A percentile compares a stretch with the other conserved stretches of the same genome.
Conservation (phyloP, 2,113 vertebrate species). For the Erinaceus europaeus region DNA sequence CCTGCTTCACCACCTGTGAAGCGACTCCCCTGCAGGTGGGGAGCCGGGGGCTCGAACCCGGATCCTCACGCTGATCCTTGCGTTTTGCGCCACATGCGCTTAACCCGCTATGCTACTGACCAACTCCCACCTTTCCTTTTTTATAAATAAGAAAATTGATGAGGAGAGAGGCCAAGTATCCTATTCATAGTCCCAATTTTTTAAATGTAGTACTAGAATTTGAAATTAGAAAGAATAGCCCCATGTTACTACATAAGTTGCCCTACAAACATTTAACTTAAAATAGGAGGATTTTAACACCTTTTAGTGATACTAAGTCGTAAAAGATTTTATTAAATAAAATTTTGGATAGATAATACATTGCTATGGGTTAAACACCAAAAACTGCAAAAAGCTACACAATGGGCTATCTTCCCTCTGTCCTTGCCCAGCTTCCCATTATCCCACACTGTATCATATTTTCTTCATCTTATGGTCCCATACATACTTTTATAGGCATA, state of each 20-base stretch:
- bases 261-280: not conserved
- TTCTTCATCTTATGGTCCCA: not conserved
- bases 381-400: not conserved
- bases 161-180: not conserved
- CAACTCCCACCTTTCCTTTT: too few species aligned
- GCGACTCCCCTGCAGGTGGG: too few species aligned
- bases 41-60: too few species aligned
- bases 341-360: conserved; percentile 21
- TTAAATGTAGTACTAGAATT: not conserved
- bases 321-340: conserved; percentile 21
- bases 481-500: not conserved
- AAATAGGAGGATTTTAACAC: not conserved
- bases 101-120: too few species aligned
- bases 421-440: not conserved
- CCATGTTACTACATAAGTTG: not conserved
- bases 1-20: too few species aligned
- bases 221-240: not conserved
- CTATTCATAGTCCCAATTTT: not conserved
- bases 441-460: fast-evolving
- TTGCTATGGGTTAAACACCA: conserved; percentile 32
- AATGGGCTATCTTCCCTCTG: not conserved
- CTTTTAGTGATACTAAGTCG: not conserved
- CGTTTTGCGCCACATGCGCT: too few species aligned
- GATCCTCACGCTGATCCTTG: too few species aligned
- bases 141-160: not conserved